Percentiles rank a stretch among this genome's conserved stretches.
Evolutionary conservation across 2,113 vertebrate species (phyloP).

Genomic region (Caranx melampygus): DNA sequence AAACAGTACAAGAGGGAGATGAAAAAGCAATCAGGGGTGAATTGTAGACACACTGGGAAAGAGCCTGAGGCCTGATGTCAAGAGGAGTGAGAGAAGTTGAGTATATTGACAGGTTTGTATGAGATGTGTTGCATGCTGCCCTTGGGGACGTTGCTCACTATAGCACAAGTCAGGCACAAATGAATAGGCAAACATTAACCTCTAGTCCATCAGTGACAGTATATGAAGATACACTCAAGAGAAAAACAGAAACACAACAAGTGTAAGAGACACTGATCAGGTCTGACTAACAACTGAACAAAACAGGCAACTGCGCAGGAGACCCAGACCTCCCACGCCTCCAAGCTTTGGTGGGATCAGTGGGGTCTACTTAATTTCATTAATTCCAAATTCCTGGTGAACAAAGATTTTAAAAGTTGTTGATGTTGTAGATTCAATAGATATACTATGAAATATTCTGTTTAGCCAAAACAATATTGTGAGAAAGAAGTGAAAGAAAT

Average conservation of each 20-base stretch:
- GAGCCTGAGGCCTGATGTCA: conserved; percentile 59
- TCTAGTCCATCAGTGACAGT: conserved; percentile 7
- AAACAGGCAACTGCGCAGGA: neutral
- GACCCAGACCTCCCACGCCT: neutral
- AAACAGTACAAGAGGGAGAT: conserved; percentile 69
- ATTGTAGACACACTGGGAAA: conserved; percentile 50
- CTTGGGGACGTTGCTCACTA: conserved; percentile 49
- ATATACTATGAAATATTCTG: too few species aligned
- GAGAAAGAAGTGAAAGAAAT: too few species aligned
- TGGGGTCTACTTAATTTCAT: neutral
- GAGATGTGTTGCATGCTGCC: conserved; percentile 58
- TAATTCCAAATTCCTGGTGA: neutral
- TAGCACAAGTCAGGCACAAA: conserved; percentile 52
- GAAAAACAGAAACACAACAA: conserved; percentile 3
- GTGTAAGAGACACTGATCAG: neutral
- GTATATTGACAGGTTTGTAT: conserved; percentile 71
- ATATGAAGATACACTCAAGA: conserved; percentile 3
- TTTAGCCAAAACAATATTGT: too few species aligned
- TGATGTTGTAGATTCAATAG: too few species aligned
- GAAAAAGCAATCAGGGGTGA: conserved; percentile 70
- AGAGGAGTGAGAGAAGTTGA: conserved; percentile 53
- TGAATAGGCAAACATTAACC: conserved; percentile 31
- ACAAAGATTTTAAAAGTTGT: too few species aligned
- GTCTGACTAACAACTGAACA: neutral
- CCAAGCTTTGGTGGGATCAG: neutral